Evolutionary conservation across 2,113 vertebrate genomes (phyloP).

Genomic region (Macroglossus sobrinus): DNA sequence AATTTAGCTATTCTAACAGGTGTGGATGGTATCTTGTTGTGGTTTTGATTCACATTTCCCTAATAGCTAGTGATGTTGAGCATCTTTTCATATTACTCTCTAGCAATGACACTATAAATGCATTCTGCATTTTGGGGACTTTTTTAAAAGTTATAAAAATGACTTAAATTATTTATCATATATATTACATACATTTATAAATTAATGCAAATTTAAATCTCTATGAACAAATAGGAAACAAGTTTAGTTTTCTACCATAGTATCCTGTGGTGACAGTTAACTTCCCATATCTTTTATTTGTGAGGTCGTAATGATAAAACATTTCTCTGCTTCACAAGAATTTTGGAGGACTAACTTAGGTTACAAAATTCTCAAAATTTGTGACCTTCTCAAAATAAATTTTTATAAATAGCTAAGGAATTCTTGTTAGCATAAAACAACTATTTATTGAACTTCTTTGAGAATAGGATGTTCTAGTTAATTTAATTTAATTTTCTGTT

Average conservation of each 20-base stretch:
- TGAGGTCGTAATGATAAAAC: not conserved
- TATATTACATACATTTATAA: not conserved
- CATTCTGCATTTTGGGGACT: not conserved
- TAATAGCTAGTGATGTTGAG: no score
- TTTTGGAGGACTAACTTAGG: not conserved
- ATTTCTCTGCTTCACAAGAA: not conserved
- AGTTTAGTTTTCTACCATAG: not conserved
- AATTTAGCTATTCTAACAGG: no score
- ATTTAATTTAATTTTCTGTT: constrained; percentile 46
- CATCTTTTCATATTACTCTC: not conserved
- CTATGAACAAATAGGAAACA: not conserved
- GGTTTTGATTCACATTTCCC: no score
- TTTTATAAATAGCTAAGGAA: constrained; percentile 19
- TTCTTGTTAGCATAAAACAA: constrained; percentile 8
- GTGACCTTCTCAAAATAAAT: not conserved
- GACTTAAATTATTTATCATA: not conserved
- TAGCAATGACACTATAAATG: not conserved
- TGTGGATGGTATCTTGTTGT: no score
- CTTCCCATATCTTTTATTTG: not conserved
- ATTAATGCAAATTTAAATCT: not conserved
- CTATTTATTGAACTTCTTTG: constrained; percentile 9
- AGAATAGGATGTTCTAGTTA: constrained; percentile 48
- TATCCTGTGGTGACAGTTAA: not conserved
- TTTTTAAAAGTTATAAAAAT: not conserved
- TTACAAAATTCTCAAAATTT: constrained; percentile 7